These are phyloP conservation scores for Thera britannica DNA, from an alignment of 2,888 invertebrate species.

Conservation along the genomic window DNA sequence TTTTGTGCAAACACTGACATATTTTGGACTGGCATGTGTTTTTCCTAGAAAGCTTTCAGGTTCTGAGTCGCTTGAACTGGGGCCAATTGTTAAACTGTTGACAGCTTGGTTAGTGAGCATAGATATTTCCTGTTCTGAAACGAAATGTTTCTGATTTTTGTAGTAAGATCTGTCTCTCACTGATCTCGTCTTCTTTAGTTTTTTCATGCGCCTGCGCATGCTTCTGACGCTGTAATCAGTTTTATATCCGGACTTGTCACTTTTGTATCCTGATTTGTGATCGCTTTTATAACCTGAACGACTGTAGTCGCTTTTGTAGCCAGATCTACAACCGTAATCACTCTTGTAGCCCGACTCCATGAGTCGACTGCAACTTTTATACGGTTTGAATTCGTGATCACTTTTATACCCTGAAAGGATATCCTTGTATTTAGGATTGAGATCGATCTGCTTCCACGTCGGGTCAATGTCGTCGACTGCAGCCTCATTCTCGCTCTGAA, in stretches of 20 bases:
- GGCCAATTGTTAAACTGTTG: slow-evolving; percentile 83
- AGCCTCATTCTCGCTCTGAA: slow-evolving; percentile 81
- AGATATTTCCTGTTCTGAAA: slow-evolving; percentile 85
- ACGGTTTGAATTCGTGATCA: slow-evolving; percentile 82
- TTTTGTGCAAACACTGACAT: slow-evolving; percentile 75
- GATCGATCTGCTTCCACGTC: slow-evolving; percentile 87
- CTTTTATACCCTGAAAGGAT: slow-evolving; percentile 86
- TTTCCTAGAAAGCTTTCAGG: slow-evolving; percentile 75
- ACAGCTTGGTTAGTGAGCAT: slow-evolving; percentile 82
- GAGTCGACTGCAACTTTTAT: slow-evolving; percentile 80
- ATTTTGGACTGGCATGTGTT: slow-evolving; percentile 74
- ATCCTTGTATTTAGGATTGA: slow-evolving; percentile 86
- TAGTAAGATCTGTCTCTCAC: slow-evolving; percentile 81
- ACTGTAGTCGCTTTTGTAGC: slow-evolving; percentile 79
- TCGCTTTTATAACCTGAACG: slow-evolving; percentile 86
- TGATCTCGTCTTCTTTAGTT: slow-evolving; percentile 80
- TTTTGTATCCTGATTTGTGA: slow-evolving; percentile 85
- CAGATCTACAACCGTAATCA: slow-evolving; percentile 84
- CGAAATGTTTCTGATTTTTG: slow-evolving; percentile 83
- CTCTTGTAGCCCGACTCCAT: slow-evolving; percentile 86
- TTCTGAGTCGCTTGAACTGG: slow-evolving; percentile 83
- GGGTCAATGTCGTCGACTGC: slow-evolving; percentile 86
- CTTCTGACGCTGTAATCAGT: slow-evolving; percentile 84
- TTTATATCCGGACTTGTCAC: slow-evolving; percentile 85
- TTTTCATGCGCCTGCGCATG: slow-evolving; percentile 77